phyloP scores from a whole-genome alignment of 2,113 vertebrate species.

The Eptesicus fuscus region DNA sequence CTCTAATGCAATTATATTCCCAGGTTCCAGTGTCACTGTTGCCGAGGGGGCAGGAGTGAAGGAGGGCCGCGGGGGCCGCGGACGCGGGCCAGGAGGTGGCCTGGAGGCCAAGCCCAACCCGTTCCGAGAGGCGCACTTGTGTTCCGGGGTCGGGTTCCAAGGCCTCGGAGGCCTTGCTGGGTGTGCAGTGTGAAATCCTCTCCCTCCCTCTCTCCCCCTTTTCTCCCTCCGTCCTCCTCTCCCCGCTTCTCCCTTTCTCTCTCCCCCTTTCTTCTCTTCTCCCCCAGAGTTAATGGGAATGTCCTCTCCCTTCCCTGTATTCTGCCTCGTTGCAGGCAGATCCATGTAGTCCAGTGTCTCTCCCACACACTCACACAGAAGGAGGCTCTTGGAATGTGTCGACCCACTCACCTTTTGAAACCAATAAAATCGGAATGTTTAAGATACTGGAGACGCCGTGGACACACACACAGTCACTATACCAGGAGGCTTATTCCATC shows the following conservation, averaged over 20 bases:
- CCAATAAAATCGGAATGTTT: neutral
- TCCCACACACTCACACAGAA: neutral
- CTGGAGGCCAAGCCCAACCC: slow-evolving; percentile 42
- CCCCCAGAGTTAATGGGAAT: neutral
- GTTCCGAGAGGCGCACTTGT: neutral
- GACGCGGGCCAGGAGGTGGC: neutral
- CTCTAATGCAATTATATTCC: slow-evolving; percentile 72
- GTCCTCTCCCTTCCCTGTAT: neutral
- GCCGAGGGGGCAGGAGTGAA: slow-evolving; percentile 50
- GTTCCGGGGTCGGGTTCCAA: neutral
- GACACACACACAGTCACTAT: too few species aligned
- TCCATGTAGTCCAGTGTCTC: neutral
- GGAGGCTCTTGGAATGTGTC: neutral
- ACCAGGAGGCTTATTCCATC: neutral
- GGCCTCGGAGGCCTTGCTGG: neutral
- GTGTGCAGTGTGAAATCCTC: neutral
- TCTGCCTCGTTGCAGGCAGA: neutral
- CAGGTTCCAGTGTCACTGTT: slow-evolving; percentile 45
- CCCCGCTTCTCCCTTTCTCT: neutral
- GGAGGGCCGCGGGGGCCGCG: neutral
- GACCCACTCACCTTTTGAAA: neutral
- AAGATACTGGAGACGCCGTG: neutral
- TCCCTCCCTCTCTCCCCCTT: too few species aligned
- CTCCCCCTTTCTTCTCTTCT: neutral
- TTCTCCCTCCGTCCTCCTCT: too few species aligned